phyloP scores from a whole-genome alignment of 2,888 invertebrate species.

The Brachynemurus nebulosus region DNA sequence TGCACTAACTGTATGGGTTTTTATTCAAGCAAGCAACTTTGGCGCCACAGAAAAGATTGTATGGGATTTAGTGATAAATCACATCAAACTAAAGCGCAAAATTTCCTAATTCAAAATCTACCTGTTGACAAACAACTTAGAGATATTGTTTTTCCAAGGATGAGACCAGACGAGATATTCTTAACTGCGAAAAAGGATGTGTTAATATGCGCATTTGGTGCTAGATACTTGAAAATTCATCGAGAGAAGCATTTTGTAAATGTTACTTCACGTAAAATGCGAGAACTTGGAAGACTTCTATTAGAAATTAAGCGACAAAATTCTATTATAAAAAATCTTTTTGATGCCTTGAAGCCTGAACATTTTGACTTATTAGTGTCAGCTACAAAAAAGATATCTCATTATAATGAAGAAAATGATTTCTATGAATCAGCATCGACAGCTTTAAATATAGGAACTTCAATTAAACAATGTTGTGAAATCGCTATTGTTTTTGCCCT shows the following conservation, averaged over 20 bases:
- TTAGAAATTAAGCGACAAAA: conserved; percentile 10
- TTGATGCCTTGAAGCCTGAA: conserved; percentile 11
- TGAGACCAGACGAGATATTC: conserved; percentile 14
- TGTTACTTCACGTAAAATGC: conserved; percentile 10
- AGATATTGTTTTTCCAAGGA: conserved; percentile 13
- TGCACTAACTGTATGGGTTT: conserved; percentile 9
- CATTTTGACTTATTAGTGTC: conserved; percentile 11
- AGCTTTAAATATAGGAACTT: conserved; percentile 10
- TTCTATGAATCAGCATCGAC: conserved; percentile 7
- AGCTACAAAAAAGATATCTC: conserved; percentile 8
- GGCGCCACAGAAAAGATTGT: conserved; percentile 6
- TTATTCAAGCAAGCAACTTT: conserved; percentile 9
- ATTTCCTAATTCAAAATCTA: conserved; percentile 7
- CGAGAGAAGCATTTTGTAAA: conserved; percentile 11
- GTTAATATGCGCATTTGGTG: conserved; percentile 14
- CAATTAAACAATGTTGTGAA: conserved; percentile 12
- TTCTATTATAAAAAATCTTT: conserved; percentile 8
- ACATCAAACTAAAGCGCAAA: conserved; percentile 11
- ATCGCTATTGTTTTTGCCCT: conserved; percentile 7
- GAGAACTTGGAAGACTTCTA: too few relatives aligned
- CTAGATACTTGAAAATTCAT: conserved; percentile 14
- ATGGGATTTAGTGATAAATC: neutral
- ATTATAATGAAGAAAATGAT: conserved; percentile 6
- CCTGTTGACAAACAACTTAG: neutral
- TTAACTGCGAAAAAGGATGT: conserved; percentile 12